These are phyloP conservation scores for Crocodylus rhombifer DNA, from an alignment of 2,797 vertebrate genomes.

Conservation along the genomic window DNA sequence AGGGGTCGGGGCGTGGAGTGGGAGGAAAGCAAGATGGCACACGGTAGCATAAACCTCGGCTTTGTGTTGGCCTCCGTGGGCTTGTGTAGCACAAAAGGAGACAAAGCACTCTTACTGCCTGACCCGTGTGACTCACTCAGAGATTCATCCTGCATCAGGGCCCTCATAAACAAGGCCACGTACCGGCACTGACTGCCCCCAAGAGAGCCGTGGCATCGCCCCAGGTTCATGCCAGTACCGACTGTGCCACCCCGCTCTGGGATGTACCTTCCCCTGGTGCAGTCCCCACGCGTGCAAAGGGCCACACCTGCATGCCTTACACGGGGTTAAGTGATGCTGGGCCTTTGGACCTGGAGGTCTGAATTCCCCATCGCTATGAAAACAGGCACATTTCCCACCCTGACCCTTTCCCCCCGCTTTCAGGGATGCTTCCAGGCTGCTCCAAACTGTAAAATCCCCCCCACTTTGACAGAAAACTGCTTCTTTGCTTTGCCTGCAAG, in stretches of 20 bases:
- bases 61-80: neutral
- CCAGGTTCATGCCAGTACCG: neutral
- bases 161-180: neutral
- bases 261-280: neutral
- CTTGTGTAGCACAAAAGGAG: neutral
- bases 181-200: neutral
- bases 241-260: neutral
- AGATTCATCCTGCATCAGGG: neutral
- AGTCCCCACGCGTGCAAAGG: neutral
- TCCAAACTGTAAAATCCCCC: neutral
- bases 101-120: neutral
- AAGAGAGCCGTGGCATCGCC: neutral
- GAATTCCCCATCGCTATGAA: neutral
- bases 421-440: neutral
- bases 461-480: neutral
- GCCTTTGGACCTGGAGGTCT: neutral
- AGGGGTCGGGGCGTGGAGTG: neutral
- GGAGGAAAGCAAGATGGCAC: neutral
- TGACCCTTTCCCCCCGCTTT: neutral
- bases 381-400: neutral
- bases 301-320: too few species aligned
- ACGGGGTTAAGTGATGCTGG: neutral
- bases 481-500: neutral
- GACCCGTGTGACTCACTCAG: accelerated
- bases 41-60: accelerated